Conservation (phyloP, 2,888 invertebrate genomes). For the Chrysolina oricalcia region DNA sequence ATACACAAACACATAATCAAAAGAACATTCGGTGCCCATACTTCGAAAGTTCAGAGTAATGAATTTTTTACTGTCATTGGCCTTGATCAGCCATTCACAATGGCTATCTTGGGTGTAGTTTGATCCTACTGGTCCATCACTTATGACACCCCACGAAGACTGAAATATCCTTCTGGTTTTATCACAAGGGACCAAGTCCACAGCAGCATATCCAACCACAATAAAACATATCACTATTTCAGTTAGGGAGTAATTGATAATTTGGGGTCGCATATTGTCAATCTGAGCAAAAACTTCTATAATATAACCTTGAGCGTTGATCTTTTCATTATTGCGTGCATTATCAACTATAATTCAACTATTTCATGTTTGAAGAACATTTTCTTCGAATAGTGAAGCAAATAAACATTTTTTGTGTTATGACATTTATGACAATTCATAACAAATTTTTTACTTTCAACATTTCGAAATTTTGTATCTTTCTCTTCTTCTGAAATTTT, state of each 20-base stretch:
- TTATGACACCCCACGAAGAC: constrained; percentile 88
- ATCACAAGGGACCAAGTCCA: constrained; percentile 81
- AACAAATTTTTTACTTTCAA: neutral
- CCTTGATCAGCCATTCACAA: constrained; percentile 97
- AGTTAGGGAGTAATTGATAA: constrained; percentile 66
- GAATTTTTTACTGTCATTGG: constrained; percentile 79
- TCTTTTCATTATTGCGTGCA: constrained; percentile 45
- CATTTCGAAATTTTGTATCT: neutral
- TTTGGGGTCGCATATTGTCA: constrained; percentile 67
- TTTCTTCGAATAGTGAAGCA: constrained; percentile 29
- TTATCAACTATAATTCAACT: constrained; percentile 13
- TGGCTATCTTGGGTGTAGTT: constrained; percentile 95
- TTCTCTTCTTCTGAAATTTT: neutral
- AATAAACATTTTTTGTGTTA: constrained; percentile 41
- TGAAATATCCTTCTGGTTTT: constrained; percentile 87
- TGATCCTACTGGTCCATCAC: constrained; percentile 89
- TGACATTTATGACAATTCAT: constrained; percentile 36
- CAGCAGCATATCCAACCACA: constrained; percentile 69
- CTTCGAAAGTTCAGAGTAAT: constrained; percentile 91
- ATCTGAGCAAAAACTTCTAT: constrained; percentile 49
- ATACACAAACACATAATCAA: constrained; percentile 96
- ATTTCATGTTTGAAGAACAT: constrained; percentile 33
- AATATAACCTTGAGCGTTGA: constrained; percentile 46
- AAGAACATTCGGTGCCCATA: constrained; percentile 97
- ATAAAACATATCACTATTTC: constrained; percentile 69